Base-by-base conservation (phyloP, 2,113 vertebrate genomes). In the Gallinago paraguaiae region DNA sequence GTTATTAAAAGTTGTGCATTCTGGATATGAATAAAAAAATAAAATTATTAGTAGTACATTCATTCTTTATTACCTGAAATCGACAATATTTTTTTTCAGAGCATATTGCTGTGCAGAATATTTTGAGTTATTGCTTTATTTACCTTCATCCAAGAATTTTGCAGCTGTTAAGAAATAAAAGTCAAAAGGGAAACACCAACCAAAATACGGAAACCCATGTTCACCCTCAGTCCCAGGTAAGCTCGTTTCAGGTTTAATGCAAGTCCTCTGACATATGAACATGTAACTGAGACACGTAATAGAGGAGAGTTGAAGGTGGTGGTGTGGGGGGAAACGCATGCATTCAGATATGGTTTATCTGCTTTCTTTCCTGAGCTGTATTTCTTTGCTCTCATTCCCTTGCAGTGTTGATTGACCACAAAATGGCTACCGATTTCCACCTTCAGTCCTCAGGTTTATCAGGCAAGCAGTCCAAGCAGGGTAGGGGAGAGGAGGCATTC, bases 51-150 rank as follows among this genome's bases (percentile, higher is more conserved):
- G 61, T 72, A 81, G 46, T 45, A 31, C 41, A 71, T 69, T 79
- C 28, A 82, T 57, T 86, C 69, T 86, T 90, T 81, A 57, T 67
- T 93, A 87, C 65, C 65, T 96, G 78, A 92, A 93, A 77, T 70
- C 33, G 22, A 57, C 20, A 31, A n/a, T 33, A 8, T 57, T 74
- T 59, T 78, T 60, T 60, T 57, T 57, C 51, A 87, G 19, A 92
- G 64, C 17, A 95, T 74, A 45, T 68, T 92, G 24, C 27, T 86
- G 10, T 3, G 4, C 71, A 83, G 59, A 91, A 56, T 93, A 80
- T 86, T 74, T 79, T 84, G 56, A 79, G 57, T 91, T 61, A 82
- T 31, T 92, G 46, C 33, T 75, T 81, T 94, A 85, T 96, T 95
- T 97, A 63, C 41, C n/a, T 82, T 83, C 76, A 74, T 35, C n/a